These are phyloP conservation scores for Bombus waltoni DNA, from an alignment of 1,140 invertebrate species.

Conservation along the genomic window DNA sequence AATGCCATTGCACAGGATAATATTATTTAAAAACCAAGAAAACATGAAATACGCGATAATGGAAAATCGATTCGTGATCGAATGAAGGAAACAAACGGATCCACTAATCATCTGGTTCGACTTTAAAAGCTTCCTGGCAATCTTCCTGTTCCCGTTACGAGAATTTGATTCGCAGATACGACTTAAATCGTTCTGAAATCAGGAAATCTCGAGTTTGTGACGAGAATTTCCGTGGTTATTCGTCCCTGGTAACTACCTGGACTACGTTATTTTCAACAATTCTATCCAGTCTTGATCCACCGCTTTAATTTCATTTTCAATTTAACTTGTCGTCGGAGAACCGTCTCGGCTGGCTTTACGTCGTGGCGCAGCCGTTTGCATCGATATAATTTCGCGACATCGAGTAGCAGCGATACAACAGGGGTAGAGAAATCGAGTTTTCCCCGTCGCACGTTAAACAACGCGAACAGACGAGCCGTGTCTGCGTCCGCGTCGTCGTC, in stretches of 20 bases:
- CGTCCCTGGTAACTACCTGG: neutral
- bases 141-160: neutral
- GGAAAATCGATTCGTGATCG: neutral
- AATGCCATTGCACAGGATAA: neutral
- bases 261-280: slow-evolving; percentile 13
- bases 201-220: neutral
- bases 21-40: neutral
- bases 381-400: slow-evolving; percentile 7
- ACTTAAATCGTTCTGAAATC: neutral
- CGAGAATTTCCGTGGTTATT: neutral
- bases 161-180: neutral
- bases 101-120: neutral
- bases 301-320: slow-evolving; percentile 30
- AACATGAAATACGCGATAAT: neutral
- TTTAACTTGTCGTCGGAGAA: slow-evolving; percentile 1
- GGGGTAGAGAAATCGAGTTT: neutral
- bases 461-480: neutral
- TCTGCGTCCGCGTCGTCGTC: neutral
- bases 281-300: neutral
- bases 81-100: neutral
- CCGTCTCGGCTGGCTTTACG: neutral
- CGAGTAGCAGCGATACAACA: neutral
- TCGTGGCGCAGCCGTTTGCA: neutral
- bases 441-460: neutral
- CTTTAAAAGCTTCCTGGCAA: slow-evolving; percentile 17